Evolutionary conservation across 2,113 vertebrate genomes (phyloP).

Genomic region (Serinus canaria): DNA sequence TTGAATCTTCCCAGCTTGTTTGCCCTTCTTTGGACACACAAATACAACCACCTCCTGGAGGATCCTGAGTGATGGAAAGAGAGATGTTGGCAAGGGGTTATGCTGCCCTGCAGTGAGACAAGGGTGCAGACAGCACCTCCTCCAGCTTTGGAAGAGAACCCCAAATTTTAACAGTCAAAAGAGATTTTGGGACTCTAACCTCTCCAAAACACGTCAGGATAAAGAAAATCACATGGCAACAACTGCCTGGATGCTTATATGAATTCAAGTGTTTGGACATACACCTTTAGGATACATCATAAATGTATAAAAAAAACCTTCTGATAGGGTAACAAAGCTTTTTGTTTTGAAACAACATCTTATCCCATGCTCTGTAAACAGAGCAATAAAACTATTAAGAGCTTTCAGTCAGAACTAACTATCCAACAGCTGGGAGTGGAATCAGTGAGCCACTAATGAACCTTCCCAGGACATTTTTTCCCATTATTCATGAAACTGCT

Average conservation of each 20-base stretch:
- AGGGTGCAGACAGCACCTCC: not conserved
- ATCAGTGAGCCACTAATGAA: not conserved
- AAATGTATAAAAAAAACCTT: not conserved
- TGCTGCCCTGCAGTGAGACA: not conserved
- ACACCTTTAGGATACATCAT: not conserved
- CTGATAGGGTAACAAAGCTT: not conserved
- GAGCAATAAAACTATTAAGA: not conserved
- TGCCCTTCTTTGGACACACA: not conserved
- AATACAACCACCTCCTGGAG: not conserved
- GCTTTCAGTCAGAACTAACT: constrained; percentile 23
- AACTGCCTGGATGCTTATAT: not conserved
- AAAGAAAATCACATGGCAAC: not conserved
- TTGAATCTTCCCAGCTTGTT: not conserved
- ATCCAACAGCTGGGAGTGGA: not conserved
- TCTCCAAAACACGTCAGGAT: not conserved
- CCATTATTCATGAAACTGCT: not conserved
- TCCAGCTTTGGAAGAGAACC: not conserved
- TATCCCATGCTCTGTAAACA: not conserved
- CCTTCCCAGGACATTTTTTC: not conserved
- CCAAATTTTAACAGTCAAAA: not conserved
- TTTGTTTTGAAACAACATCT: not conserved
- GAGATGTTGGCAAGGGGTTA: not conserved
- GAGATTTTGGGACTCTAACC: not conserved
- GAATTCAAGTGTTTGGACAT: not conserved
- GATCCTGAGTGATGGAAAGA: fast-evolving